Base-by-base conservation (phyloP, 1,140 invertebrate species). In the Drosophila yakuba region DNA sequence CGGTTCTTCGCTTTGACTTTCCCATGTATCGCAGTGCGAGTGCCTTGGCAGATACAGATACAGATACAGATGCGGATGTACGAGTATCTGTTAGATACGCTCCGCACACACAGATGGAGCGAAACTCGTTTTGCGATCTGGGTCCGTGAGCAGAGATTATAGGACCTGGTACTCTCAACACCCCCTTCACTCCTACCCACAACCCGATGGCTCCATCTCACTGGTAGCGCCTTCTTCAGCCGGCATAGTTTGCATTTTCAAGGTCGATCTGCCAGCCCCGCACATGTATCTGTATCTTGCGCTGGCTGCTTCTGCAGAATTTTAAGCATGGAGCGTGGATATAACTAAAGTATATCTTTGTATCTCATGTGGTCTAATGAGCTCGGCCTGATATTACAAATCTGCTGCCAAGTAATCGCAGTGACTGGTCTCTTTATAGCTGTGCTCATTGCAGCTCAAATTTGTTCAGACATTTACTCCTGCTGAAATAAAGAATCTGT, bases 241-340 rank as follows among this genome's bases (percentile, higher is more conserved):
- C 83, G 82, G 79, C 82, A 85, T 86, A 86, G 82, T 86, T 85
- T 86, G 74, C 83, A 73, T 79, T 88, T 86, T 86, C 82, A 86
- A 86, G 82, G 82, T 88, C 82, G 79, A 41, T 32, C 15, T 35
- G 43, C 43, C 43, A 20, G 43, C 17, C 17, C 17, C 20, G 15
- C 20, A 25, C 20, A 14, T 32, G 41, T 45, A 52, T 55, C 56
- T 8, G 6, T 32, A 20, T 45, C 43, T 38, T 47, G 39, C 36
- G 39, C 35, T 56, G 58, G 36, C 25, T 25, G 44, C 71, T 59
- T 86, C 82, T 76, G 71, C 75, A 60, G 83, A 86, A 86, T 86
- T 71, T 81, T 17, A 17, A 17, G 17, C 17, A 17, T 32, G 75
- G 44, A 55, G 57, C 58, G 11, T 11, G 20, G n/a, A 63, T 45